Base-by-base conservation (phyloP, 2,888 invertebrate species). In the Troides oblongomaculatus region DNA sequence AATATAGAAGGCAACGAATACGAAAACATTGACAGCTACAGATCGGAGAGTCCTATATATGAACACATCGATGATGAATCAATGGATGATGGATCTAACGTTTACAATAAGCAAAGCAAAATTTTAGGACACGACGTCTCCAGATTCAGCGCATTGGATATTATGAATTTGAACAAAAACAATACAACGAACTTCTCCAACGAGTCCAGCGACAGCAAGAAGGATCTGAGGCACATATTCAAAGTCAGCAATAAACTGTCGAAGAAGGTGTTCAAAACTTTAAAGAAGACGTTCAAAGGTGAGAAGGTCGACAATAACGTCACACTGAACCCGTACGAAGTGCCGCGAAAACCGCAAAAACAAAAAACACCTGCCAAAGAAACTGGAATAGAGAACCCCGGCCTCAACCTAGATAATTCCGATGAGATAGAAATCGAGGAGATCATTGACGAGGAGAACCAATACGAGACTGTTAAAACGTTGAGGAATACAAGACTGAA, bases 351-450 rank as follows among this genome's bases (percentile, higher is more conserved):
- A 75, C 74, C 76, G 0, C 80, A 86, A 0, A 91, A 91, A 74
- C 81, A 77, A 4, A 90, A 87, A 75, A 72, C 74, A 2, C 76
- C 77, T 4, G 74, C 79, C 0, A 88, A 85, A 76, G 87, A 84
- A 30, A 76, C 86, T 0, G 92, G 93, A 0, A 90, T 93, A 18
- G 91, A 91, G 69, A 93, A 93, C 74, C 93, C 91, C 0, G 89
- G 82, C 0, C 71, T 93, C 18, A 88, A 90, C 62, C 74, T 93
- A 18, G 90, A 93, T 70, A 88, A 87, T 71, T 92, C 92, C 0
- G 93, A 93, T 76, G 93, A 93, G 75, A 87, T 93, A 60, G 91
- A 92, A 72, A 87, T 92, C 12, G 90, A 93, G 75, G 84, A 84
- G 69, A 64, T 81, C 2, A 87, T 89, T 17, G 87, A 87, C 25